Evolutionary conservation across 2,797 vertebrate genomes (phyloP), one percentile per base, ranked within the genome.

Genomic region (Syngnathus acus): DNA sequence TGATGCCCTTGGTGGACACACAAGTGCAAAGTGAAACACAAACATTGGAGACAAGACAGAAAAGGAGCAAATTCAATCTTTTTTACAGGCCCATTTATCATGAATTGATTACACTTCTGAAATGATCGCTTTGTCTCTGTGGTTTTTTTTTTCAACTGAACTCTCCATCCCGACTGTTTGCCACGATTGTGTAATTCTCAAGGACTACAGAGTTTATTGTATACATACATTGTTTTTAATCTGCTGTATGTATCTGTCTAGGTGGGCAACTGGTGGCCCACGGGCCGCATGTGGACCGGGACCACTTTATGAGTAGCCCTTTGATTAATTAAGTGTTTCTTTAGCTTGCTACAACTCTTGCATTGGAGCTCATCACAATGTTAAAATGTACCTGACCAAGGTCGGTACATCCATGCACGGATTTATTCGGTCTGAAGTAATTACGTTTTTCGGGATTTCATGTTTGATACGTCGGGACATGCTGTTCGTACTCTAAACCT

Each of bases 1-100:
- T 82, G 84, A 89, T 85, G 86, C 80, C 78, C 82, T 88, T 84
- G 86, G 84, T 84, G 75, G 73, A 81, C 68, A 74, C 64, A 71
- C 53, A 50, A 65, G 64, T 54, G 50, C 72, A 63, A 66, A 48
- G 40, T 75, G 63, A 74, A 57, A 68, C 54, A 59, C 64, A 75
- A 47, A 73, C 68, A 72, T 9, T 10, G 5, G 5, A 40, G 42
- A 23, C 21, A 23, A 23, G 60, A 62, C 42, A 43, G 32, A 43
- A 21, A 62, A 62, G 60, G n/a, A 39, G 21, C 40, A 23, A 26
- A 62, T 45, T 62, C 42, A 26, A 23, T 45, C 6, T 16, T 42
- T 14, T 23, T 23, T 45, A 62, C 21, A 14, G 1, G 4, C n/a
- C 42, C 13, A 16, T 43, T 45, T 14, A 45, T 23, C 60, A 26